These are phyloP conservation scores for Styela clava DNA, from an alignment of 23 tunicate genomes.

Conservation along the genomic window DNA sequence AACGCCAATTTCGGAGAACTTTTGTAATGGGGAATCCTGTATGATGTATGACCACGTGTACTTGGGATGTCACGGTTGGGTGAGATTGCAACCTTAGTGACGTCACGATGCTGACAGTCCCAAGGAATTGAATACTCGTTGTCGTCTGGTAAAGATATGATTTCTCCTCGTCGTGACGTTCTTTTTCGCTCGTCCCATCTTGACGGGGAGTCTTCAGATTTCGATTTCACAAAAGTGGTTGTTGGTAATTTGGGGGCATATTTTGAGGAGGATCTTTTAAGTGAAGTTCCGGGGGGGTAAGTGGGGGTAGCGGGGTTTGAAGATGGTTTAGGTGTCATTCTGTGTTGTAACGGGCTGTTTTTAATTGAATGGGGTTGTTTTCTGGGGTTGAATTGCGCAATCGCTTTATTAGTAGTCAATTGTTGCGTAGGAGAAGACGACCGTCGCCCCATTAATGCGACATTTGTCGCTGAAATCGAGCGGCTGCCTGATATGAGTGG, in stretches of 20 bases:
- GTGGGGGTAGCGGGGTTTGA: background rate
- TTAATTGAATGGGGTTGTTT: background rate
- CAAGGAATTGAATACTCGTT: slow-evolving; percentile 14
- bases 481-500: background rate
- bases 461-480: background rate
- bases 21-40: background rate
- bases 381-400: background rate
- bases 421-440: background rate
- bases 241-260: background rate
- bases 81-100: background rate
- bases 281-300: background rate
- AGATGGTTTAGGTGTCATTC: background rate
- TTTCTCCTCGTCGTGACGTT: slow-evolving; percentile 14
- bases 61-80: background rate
- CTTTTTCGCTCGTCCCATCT: background rate
- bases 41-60: background rate
- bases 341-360: background rate
- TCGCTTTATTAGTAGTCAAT: background rate
- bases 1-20: background rate
- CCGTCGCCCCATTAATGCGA: background rate
- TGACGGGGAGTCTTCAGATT: background rate
- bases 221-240: background rate
- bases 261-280: slow-evolving; percentile 4
- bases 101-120: background rate
- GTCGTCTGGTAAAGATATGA: slow-evolving; percentile 20